phyloP scores from a whole-genome alignment of 2,797 vertebrate species.

The Acanthiza pusilla region DNA sequence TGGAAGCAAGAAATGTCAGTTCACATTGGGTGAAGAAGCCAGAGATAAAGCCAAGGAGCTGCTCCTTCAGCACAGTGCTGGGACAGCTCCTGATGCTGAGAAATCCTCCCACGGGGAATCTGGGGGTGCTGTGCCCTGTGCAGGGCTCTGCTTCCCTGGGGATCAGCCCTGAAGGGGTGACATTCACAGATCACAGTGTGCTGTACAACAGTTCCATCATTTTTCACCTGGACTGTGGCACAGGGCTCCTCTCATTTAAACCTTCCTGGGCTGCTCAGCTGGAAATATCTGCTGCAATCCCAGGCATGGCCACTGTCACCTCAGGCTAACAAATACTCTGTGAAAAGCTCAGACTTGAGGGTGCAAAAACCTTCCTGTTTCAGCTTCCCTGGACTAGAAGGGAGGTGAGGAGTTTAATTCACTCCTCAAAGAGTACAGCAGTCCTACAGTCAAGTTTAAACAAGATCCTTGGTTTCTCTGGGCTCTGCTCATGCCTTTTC shows the following conservation, averaged over 20 bases:
- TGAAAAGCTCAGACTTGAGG: not conserved
- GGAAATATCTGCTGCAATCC: not conserved
- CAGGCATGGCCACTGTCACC: not conserved
- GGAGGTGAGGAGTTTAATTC: not conserved
- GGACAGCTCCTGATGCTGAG: not conserved
- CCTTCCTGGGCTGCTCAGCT: not conserved
- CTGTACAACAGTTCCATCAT: not conserved
- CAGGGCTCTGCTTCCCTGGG: not conserved
- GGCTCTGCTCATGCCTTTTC: not conserved
- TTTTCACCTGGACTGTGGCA: not conserved
- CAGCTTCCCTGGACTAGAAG: not conserved
- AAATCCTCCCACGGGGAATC: not conserved
- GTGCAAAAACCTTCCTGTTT: not conserved
- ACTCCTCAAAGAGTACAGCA: not conserved
- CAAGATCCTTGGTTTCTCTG: not conserved
- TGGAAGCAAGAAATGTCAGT: not conserved
- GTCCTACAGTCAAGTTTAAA: not conserved
- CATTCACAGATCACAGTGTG: not conserved
- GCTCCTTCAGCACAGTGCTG: not conserved
- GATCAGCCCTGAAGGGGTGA: not conserved
- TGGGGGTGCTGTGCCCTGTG: not conserved
- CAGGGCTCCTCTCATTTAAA: not conserved
- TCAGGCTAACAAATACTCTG: not conserved
- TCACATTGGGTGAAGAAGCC: not conserved
- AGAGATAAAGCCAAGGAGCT: not conserved